A percentile compares a stretch with the other conserved stretches of the same genome.
Conservation (phyloP, 1,140 invertebrate species). For the Macrostomum lignano region DNA sequence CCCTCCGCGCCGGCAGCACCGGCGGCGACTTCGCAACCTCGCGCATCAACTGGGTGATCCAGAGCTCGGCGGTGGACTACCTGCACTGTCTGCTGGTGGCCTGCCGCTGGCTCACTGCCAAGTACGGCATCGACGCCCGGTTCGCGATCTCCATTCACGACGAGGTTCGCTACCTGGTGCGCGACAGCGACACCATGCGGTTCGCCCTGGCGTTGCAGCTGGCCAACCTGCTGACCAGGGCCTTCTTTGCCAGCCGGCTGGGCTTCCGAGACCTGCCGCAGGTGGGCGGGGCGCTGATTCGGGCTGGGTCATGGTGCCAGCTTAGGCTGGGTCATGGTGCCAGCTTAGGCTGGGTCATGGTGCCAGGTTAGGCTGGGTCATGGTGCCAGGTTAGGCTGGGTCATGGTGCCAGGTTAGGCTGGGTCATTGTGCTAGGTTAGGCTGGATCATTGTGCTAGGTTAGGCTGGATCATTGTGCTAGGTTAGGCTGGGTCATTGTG, state of each 20-base stretch:
- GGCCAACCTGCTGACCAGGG: conserved; percentile 63
- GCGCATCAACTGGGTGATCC: conserved; percentile 87
- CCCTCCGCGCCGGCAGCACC: conserved; percentile 50
- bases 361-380: too few species aligned
- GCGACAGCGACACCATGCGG: conserved; percentile 45
- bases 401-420: too few species aligned
- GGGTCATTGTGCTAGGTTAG: too few species aligned
- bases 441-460: too few species aligned
- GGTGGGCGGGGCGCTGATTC: conserved; percentile 13
- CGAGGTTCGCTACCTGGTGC: conserved; percentile 70
- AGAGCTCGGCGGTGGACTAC: conserved; percentile 92
- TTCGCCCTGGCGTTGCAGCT: conserved; percentile 75
- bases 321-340: too few species aligned
- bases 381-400: too few species aligned
- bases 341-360: too few species aligned
- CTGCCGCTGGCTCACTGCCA: conserved; percentile 49
- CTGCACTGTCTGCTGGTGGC: conserved; percentile 78
- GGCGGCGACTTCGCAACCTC: too few species aligned
- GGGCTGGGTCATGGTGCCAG: too few species aligned
- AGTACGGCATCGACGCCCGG: conserved; percentile 38
- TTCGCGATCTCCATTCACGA: conserved; percentile 93
- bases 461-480: too few species aligned
- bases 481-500: too few species aligned
- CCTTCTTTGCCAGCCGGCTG: conserved; percentile 54
- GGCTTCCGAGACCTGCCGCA: conserved; percentile 49